phyloP scores from a whole-genome alignment of 2,113 vertebrate species.

The Zapornia atra region DNA sequence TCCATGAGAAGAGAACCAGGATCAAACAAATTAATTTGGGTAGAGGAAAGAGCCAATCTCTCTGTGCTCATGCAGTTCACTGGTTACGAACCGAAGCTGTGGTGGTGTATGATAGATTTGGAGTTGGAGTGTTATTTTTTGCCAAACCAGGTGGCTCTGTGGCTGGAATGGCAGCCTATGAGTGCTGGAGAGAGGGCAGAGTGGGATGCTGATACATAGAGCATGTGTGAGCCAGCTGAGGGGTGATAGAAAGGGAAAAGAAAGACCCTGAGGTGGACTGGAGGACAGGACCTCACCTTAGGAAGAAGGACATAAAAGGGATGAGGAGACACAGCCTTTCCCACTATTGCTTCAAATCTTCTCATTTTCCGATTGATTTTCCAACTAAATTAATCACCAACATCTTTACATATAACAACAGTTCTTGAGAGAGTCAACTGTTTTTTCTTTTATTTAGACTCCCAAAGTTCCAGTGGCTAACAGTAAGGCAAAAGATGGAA shows the following conservation, averaged over 20 bases:
- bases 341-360: background rate
- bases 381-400: background rate
- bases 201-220: background rate
- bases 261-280: background rate
- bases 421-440: background rate
- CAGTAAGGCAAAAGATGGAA: background rate
- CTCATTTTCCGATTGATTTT: background rate
- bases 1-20: background rate
- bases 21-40: background rate
- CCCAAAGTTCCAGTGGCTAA: background rate
- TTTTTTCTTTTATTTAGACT: background rate
- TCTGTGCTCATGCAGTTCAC: rapidly evolving
- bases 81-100: background rate
- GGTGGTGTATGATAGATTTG: too few species aligned
- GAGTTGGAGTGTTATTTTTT: rapidly evolving
- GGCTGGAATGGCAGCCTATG: rapidly evolving
- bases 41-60: background rate
- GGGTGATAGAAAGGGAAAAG: background rate
- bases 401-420: background rate
- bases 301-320: background rate
- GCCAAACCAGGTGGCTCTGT: rapidly evolving
- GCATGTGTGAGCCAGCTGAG: background rate
- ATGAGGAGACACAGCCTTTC: background rate
- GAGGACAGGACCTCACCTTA: background rate
- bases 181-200: background rate